phyloP scores from a whole-genome alignment of 92 coral and sea anemone species.

The Montipora capitata region DNA sequence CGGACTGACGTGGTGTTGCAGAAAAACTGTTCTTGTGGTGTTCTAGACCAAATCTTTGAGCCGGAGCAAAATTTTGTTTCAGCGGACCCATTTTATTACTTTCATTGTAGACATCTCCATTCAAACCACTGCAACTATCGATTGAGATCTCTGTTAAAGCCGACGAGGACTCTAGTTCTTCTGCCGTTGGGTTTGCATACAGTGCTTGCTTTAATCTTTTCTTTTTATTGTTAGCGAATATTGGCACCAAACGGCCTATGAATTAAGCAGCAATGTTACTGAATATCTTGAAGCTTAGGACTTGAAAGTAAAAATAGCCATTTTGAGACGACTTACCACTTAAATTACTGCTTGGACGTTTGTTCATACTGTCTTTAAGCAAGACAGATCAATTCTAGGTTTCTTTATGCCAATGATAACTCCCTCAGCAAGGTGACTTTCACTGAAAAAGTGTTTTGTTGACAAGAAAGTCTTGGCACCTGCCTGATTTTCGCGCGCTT shows the following conservation, averaged over 20 bases:
- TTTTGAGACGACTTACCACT: conserved; percentile 8
- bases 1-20: background rate
- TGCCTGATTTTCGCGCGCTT: conserved; percentile 23
- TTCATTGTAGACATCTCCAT: background rate
- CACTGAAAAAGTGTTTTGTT: background rate
- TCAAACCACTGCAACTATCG: too few species aligned
- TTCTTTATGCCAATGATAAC: too few species aligned
- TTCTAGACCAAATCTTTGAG: background rate
- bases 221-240: conserved; percentile 88
- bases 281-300: background rate
- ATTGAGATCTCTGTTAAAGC: background rate
- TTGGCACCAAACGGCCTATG: conserved; percentile 81
- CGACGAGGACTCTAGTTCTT: background rate
- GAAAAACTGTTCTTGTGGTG: background rate
- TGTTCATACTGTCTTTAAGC: conserved; percentile 6
- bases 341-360: conserved; percentile 25
- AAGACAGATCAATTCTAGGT: too few species aligned
- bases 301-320: too few species aligned
- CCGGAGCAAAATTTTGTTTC: conserved; percentile 11
- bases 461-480: background rate
- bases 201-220: conserved; percentile 89
- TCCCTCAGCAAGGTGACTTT: background rate
- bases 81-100: background rate
- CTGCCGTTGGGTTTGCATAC: conserved; percentile 81
- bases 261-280: background rate